Percentiles rank a stretch among this genome's conserved stretches.
Evolutionary conservation across 2,888 invertebrate species (phyloP).

Genomic region (Hyposoter didymator): DNA sequence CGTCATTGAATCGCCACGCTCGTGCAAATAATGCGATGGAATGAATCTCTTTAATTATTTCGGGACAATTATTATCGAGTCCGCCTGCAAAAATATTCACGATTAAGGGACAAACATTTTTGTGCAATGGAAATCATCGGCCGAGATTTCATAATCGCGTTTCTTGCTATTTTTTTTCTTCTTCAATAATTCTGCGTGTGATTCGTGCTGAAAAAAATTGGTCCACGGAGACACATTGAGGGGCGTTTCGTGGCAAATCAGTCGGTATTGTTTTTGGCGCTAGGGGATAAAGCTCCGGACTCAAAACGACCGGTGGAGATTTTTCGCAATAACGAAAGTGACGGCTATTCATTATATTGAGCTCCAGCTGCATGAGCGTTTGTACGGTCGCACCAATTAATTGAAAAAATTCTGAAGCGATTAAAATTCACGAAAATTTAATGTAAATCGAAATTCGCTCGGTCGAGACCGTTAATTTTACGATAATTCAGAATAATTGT

Average conservation of each 20-base stretch:
- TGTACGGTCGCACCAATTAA: not conserved
- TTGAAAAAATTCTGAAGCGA: not conserved
- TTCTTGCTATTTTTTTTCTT: not conserved
- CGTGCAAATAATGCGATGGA: slow-evolving; percentile 32
- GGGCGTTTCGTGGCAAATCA: slow-evolving; percentile 79
- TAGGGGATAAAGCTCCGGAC: slow-evolving; percentile 52
- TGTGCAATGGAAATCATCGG: not conserved
- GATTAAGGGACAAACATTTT: not conserved
- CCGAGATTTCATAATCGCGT: not conserved
- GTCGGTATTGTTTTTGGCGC: slow-evolving; percentile 78
- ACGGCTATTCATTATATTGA: slow-evolving; percentile 75
- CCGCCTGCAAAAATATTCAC: not conserved
- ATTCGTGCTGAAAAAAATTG: slow-evolving; percentile 73
- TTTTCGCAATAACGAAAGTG: slow-evolving; percentile 73
- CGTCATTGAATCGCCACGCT: slow-evolving; percentile 51
- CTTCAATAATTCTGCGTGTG: not conserved
- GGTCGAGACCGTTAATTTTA: too few species aligned
- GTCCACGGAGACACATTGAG: slow-evolving; percentile 79
- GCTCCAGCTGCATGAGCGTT: slow-evolving; percentile 74
- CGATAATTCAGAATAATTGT: not conserved
- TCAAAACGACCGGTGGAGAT: slow-evolving; percentile 80
- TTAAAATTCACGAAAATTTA: too few species aligned
- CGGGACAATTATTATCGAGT: not conserved
- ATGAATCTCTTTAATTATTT: not conserved
- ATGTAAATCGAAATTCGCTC: not conserved